phyloP scores from a whole-genome alignment of 2,797 vertebrate species.

The Cottoperca gobio region DNA sequence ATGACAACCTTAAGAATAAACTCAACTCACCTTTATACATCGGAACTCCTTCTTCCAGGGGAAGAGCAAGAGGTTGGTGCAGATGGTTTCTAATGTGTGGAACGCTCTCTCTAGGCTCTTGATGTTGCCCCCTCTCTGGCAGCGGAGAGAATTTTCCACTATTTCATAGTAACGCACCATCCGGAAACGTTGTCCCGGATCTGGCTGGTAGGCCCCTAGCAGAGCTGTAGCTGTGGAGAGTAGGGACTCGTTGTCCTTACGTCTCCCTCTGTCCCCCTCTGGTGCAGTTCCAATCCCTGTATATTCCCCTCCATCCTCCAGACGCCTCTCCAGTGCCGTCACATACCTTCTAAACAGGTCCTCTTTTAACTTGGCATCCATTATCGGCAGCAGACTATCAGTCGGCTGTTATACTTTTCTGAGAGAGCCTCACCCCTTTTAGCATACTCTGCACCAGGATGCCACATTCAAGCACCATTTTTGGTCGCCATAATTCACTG shows the following conservation, averaged over 20 bases:
- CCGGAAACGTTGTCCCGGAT: slow-evolving; percentile 93
- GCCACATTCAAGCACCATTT: slow-evolving; percentile 75
- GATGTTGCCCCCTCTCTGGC: slow-evolving; percentile 89
- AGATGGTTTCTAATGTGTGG: slow-evolving; percentile 91
- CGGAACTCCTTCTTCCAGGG: slow-evolving; percentile 99
- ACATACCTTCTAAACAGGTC: slow-evolving; percentile 97
- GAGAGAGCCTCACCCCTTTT: slow-evolving; percentile 70
- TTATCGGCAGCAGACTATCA: slow-evolving; percentile 80
- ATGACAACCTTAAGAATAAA: neutral
- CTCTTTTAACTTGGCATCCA: slow-evolving; percentile 98
- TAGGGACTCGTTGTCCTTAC: slow-evolving; percentile 90
- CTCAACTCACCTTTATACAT: slow-evolving; percentile 91
- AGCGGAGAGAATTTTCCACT: slow-evolving; percentile 91
- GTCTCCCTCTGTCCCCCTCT: slow-evolving; percentile 80
- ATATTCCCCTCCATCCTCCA: slow-evolving; percentile 82
- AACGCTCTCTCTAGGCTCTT: slow-evolving; percentile 91
- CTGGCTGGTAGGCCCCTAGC: slow-evolving; percentile 93
- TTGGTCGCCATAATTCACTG: slow-evolving; percentile 65
- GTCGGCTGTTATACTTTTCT: slow-evolving; percentile 72
- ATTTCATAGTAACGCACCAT: slow-evolving; percentile 96
- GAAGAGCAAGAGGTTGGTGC: slow-evolving; percentile 96
- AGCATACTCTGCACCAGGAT: slow-evolving; percentile 67
- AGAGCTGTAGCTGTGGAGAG: slow-evolving; percentile 93
- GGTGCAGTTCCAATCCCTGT: slow-evolving; percentile 67
- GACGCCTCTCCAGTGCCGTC: slow-evolving; percentile 91